These are phyloP conservation scores for Jaculus jaculus DNA, from an alignment of 2,113 vertebrate genomes.

Conservation along the genomic window DNA sequence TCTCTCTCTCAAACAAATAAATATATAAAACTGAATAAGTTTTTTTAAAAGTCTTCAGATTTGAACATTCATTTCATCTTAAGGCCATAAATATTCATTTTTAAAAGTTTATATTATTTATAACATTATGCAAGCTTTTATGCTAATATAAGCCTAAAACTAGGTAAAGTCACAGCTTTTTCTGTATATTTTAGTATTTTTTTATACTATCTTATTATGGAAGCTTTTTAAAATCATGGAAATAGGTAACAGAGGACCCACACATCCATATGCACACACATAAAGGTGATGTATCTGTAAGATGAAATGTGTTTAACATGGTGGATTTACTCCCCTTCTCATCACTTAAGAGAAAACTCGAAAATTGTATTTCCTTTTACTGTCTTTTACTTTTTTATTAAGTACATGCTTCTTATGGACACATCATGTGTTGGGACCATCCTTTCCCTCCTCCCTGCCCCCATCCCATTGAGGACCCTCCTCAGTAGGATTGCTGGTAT, in stretches of 20 bases:
- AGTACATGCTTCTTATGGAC: too few relatives aligned
- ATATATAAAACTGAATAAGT: too few relatives aligned
- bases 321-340: neutral
- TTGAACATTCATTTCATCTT: neutral
- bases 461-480: too few relatives aligned
- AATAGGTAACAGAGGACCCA: neutral
- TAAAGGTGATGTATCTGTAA: too few relatives aligned
- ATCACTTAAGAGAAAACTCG: slow-evolving; percentile 30
- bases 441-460: too few relatives aligned
- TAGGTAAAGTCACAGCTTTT: neutral
- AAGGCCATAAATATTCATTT: neutral
- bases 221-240: slow-evolving; percentile 19
- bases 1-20: too few relatives aligned
- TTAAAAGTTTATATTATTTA: neutral
- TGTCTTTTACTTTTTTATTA: too few relatives aligned
- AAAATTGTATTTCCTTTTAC: neutral
- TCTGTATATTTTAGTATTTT: neutral
- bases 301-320: neutral
- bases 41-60: neutral
- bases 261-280: too few relatives aligned
- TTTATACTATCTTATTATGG: neutral
- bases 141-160: slow-evolving; percentile 9
- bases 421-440: too few relatives aligned
- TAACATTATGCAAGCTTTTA: neutral
- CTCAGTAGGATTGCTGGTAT: too few relatives aligned